Conservation (phyloP, 30 jellyfish, hydroid and myxozoan species). For the Calvadosia cruxmelitensis region DNA sequence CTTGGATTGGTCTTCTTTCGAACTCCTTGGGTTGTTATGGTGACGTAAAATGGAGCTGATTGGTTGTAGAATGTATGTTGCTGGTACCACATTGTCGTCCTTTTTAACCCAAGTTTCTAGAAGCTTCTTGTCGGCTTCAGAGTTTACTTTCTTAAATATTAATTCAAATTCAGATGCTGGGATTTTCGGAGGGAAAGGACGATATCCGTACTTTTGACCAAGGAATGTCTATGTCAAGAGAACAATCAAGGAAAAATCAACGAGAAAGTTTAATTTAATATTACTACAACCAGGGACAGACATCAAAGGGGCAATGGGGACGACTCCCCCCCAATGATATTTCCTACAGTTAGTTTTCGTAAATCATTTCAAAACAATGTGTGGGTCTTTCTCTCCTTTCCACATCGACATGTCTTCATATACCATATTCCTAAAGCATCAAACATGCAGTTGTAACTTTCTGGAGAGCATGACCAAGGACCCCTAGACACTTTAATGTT, state of each 20-base stretch:
- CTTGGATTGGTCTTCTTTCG: conserved; percentile 40
- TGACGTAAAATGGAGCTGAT: conserved; percentile 46
- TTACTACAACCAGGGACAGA: no score
- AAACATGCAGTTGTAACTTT: no score
- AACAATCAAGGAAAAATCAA: not conserved
- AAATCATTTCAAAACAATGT: no score
- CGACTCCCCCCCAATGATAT: no score
- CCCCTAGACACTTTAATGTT: no score
- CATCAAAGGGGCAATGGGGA: no score
- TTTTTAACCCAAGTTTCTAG: conserved; percentile 44
- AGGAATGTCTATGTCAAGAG: conserved; percentile 38
- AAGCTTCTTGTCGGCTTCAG: conserved; percentile 26
- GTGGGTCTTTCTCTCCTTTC: no score
- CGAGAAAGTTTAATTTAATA: no score
- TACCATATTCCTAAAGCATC: no score
- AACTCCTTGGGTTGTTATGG: conserved; percentile 44
- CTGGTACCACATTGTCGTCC: conserved; percentile 64
- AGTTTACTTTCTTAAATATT: conserved; percentile 22
- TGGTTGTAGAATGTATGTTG: conserved; percentile 56
- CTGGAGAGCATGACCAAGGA: no score
- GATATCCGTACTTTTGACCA: conserved; percentile 78
- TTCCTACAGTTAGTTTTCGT: no score
- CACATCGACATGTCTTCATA: no score
- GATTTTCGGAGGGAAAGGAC: conserved; percentile 88
- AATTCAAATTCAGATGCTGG: conserved; percentile 47